Base-by-base conservation (phyloP, 2,113 vertebrate species). In the Mus spicilegus region DNA sequence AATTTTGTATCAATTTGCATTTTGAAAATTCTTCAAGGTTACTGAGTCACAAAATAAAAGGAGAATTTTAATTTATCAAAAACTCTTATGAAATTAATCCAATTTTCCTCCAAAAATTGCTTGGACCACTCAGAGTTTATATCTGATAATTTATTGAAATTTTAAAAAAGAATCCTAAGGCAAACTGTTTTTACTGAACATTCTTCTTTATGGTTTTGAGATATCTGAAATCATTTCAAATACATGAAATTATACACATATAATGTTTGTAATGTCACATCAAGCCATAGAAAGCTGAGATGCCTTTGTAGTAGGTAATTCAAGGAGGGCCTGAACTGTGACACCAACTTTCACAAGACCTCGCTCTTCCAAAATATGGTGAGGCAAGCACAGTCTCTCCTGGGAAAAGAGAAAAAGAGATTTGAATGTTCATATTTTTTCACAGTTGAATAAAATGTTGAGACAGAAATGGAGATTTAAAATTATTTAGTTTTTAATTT, bases 351-450 rank as follows among this genome's bases (percentile, higher is more conserved):
- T 99, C 94, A 99, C 99, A 95, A 99, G 98, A 36, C 99, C 99
- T 77, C 99, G 99, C 97, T 99, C 99, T 97, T 99, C 99, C 93
- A 99, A 98, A 98, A 99, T 99, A 97, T 99, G 99, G 97, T 99
- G 99, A 84, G 99, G 99, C 98, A 99, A 98, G 98, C 99, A 99
- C 69, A 99, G 99, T 98, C 99, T 99, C 98, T 99, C 99, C 99
- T 99, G 98, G 97, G 97, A 95, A 97, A 49, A 69, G 87, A 98
- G 96, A 4, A 65, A 2, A 42, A 42, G 42, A 42, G 3, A 42
- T 75, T 63, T 76, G 39, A 96, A 69, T 14, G 56, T 89, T 84
- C 39, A 90, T 20, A 30, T 3, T n/a, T 42, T 93, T 93, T 24
- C 63, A 28, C 54, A 20, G 2, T 46, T 10, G 39, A 65, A 13